Base-by-base conservation (phyloP, 2,888 invertebrate genomes). In the Thyatira batis region DNA sequence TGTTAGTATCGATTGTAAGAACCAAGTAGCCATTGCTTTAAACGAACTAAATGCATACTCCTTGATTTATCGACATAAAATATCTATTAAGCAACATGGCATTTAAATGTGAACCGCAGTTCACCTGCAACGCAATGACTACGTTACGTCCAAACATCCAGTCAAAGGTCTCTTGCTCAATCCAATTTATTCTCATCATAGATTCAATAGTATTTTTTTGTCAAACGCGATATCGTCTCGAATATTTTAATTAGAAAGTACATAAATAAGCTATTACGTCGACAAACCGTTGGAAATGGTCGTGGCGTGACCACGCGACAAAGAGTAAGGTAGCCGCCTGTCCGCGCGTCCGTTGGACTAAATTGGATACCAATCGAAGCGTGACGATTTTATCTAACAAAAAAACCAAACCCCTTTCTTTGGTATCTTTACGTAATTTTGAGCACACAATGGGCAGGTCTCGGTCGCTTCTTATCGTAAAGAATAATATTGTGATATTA, bases 301-400 rank as follows among this genome's bases (percentile, higher is more conserved):
- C 58, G 64, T 73, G 76, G 80, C 87, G 84, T 87, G 85, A 86
- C 85, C 76, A 78, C 72, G 80, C 76, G 84, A 87, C 87, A 89
- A 86, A 82, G 83, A 68, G 63, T 73, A 81, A 81, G 81, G 81
- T 81, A 82, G 71, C 73, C 57, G 71, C 71, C 74, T 75, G 75
- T 39, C 23, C 23, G 23, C 23, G 23, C 23, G 23, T 23, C 39
- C 39, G 39, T 39, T 23, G 75, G 76, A 83, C 79, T 87, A 88
- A 89, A 89, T 89, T 88, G 87, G 86, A 86, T 84, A 83, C 73
- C 85, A 75, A 87, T 83, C 82, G 82, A 80, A 80, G 80, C 89
- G 80, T 86, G 83, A 88, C 86, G 82, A 78, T 84, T 85, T 81
- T 71, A 80, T 84, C 77, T 78, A 53, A 83, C 75, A 79, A 79